phyloP scores from a whole-genome alignment of 2,888 invertebrate species.

The Cremastobaeus sp. region DNA sequence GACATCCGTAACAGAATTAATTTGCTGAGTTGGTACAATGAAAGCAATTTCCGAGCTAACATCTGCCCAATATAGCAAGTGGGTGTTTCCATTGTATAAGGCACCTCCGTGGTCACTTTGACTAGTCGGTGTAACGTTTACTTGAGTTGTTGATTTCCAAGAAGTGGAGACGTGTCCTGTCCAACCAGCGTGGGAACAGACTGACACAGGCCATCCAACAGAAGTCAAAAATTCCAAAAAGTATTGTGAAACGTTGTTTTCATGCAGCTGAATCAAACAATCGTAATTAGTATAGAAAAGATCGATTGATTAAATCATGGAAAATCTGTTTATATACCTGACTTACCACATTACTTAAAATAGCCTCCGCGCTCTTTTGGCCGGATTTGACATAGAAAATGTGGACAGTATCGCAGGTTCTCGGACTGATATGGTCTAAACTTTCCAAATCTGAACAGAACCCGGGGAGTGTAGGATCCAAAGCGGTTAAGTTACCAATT shows the following conservation, averaged over 20 bases:
- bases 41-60: constrained; percentile 96
- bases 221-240: constrained; percentile 82
- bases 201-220: constrained; percentile 92
- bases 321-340: background rate
- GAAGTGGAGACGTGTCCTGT: constrained; percentile 93
- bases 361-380: constrained; percentile 87
- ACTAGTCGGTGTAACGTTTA: constrained; percentile 64
- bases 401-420: constrained; percentile 94
- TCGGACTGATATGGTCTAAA: constrained; percentile 91
- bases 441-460: constrained; percentile 89
- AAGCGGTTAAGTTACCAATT: constrained; percentile 82
- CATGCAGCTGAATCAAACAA: constrained; percentile 77
- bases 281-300: too few species aligned
- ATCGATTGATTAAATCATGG: too few species aligned
- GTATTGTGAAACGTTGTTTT: constrained; percentile 78
- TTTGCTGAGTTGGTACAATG: constrained; percentile 86
- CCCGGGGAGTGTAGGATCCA: constrained; percentile 85
- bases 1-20: constrained; percentile 65
- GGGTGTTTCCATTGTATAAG: constrained; percentile 89
- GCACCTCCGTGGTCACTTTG: constrained; percentile 82
- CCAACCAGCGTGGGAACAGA: constrained; percentile 95
- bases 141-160: constrained; percentile 82
- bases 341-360: constrained; percentile 87
- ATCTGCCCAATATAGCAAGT: constrained; percentile 97
- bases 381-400: constrained; percentile 95